phyloP scores from a whole-genome alignment of 2,797 vertebrate genomes.

The Muscicapa comitata region DNA sequence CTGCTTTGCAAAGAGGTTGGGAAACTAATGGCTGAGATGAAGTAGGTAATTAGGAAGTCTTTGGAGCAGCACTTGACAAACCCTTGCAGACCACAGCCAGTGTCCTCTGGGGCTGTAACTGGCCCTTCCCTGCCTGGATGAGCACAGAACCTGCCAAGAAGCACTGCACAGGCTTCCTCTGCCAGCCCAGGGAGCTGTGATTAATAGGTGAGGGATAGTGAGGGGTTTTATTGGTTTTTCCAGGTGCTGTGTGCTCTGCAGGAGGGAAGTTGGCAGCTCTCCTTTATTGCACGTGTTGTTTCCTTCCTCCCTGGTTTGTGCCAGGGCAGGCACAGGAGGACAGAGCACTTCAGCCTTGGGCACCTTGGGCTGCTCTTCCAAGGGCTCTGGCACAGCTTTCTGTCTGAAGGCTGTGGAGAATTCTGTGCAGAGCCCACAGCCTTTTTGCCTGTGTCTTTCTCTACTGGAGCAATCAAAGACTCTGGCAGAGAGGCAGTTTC shows the following conservation, averaged over 20 bases:
- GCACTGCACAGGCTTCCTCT: background rate
- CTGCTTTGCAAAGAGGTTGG: background rate
- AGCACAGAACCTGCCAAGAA: background rate
- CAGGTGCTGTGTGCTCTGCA: background rate
- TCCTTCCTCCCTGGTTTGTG: background rate
- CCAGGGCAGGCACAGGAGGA: background rate
- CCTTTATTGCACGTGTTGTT: background rate
- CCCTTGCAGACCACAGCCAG: background rate
- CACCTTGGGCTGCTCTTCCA: background rate
- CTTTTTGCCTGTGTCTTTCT: background rate
- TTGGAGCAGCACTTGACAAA: background rate
- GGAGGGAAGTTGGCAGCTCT: background rate
- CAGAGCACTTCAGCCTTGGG: background rate
- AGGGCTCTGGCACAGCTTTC: background rate
- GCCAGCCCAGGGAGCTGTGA: background rate
- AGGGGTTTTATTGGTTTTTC: background rate
- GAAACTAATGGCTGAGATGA: background rate
- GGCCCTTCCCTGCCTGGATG: background rate
- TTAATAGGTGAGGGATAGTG: background rate
- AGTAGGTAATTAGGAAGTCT: background rate
- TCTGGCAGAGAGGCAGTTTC: background rate
- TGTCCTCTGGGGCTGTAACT: background rate
- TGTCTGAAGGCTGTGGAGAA: background rate
- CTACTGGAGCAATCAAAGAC: background rate
- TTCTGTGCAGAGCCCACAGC: rapidly evolving